Conservation (phyloP, 2,888 invertebrate genomes). For the Galerucella calmariensis region DNA sequence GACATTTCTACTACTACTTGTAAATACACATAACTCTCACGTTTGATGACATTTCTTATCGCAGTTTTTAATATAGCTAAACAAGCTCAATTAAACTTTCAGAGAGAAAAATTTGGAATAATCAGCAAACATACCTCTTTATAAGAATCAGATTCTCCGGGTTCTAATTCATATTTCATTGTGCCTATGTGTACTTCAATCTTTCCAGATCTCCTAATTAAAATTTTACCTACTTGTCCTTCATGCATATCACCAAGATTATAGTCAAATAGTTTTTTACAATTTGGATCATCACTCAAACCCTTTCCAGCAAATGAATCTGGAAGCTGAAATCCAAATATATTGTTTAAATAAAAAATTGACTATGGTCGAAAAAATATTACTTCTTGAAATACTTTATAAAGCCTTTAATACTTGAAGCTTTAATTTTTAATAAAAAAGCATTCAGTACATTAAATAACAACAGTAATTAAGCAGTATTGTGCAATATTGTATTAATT, state of each 20-base stretch:
- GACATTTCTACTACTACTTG: no score
- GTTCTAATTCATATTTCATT: slow-evolving; percentile 55
- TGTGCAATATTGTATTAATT: slow-evolving; percentile 10
- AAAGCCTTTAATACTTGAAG: no score
- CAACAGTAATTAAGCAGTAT: neutral
- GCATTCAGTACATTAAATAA: no score
- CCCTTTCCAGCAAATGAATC: slow-evolving; percentile 60
- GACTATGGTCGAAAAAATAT: neutral
- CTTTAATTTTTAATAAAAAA: no score
- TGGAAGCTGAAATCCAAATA: slow-evolving; percentile 55
- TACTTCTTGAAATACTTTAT: no score
- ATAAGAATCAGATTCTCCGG: slow-evolving; percentile 42
- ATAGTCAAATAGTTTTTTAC: slow-evolving; percentile 55
- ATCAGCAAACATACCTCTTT: slow-evolving; percentile 39
- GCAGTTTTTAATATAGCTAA: no score
- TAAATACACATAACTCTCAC: no score
- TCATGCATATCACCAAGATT: slow-evolving; percentile 58
- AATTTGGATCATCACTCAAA: slow-evolving; percentile 57
- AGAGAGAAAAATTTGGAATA: slow-evolving; percentile 20
- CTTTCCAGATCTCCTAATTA: slow-evolving; percentile 58
- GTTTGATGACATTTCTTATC: no score
- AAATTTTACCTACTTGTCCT: slow-evolving; percentile 60
- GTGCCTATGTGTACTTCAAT: slow-evolving; percentile 59
- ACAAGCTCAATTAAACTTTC: no score
- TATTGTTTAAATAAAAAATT: neutral